phyloP scores from a whole-genome alignment of 2,888 invertebrate genomes.

The Acronicta alni region DNA sequence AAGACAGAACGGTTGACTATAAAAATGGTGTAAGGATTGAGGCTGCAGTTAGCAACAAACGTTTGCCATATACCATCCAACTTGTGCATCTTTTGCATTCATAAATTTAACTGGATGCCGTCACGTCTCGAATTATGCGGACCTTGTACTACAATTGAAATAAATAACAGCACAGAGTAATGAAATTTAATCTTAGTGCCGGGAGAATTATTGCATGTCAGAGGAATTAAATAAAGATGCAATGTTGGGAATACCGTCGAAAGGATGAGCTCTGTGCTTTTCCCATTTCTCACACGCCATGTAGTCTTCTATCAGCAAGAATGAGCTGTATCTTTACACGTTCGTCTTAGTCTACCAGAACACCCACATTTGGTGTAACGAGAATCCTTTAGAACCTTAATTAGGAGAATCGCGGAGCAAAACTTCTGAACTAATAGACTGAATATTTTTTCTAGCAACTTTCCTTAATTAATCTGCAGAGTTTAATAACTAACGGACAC shows the following conservation, averaged over 20 bases:
- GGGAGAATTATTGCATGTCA: constrained; percentile 31
- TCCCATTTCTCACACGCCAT: no score
- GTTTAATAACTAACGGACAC: constrained; percentile 42
- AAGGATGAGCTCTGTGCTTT: no score
- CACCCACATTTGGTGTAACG: not conserved
- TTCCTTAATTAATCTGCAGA: constrained; percentile 34
- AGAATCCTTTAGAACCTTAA: constrained; percentile 6
- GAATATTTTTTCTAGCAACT: constrained; percentile 28
- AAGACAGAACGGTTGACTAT: no score
- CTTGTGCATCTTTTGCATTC: constrained; percentile 52
- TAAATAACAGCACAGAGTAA: constrained; percentile 61
- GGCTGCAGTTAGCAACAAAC: constrained; percentile 21
- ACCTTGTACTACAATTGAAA: constrained; percentile 72
- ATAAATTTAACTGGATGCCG: constrained; percentile 63
- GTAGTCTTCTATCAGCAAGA: no score
- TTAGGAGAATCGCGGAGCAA: constrained; percentile 12
- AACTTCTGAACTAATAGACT: constrained; percentile 20
- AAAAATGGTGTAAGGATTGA: no score
- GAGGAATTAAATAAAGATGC: constrained; percentile 13
- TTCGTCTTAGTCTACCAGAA: no score
- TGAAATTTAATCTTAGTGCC: constrained; percentile 69
- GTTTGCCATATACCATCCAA: constrained; percentile 38
- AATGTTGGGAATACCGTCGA: not conserved
- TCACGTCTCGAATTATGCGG: constrained; percentile 68
- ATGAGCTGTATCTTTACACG: no score